Percentiles rank a stretch among this genome's conserved stretches.
Conservation (phyloP, 2,888 invertebrate species). For the Epicampocera succincta region DNA sequence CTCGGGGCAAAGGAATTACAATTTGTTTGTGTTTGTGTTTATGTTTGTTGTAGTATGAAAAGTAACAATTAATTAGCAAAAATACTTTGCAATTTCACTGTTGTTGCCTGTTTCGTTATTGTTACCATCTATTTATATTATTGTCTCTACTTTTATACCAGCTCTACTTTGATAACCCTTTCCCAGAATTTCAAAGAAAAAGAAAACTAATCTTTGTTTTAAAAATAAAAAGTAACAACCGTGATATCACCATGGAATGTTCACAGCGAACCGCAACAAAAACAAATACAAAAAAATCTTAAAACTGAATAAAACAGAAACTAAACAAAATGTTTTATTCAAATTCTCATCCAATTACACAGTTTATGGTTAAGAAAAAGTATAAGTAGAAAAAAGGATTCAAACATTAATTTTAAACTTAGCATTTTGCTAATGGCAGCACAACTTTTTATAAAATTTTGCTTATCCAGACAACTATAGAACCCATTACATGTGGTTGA, state of each 20-base stretch:
- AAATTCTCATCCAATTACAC: slow-evolving; percentile 24
- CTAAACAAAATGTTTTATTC: slow-evolving; percentile 10
- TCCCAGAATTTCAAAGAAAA: slow-evolving; percentile 14
- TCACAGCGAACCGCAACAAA: slow-evolving; percentile 1
- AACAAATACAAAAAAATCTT: not conserved
- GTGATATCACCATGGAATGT: slow-evolving; percentile 5
- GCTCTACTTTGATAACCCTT: slow-evolving; percentile 5
- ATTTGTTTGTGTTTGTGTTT: slow-evolving; percentile 27
- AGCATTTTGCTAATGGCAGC: too few relatives aligned
- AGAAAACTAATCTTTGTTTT: slow-evolving; percentile 12
- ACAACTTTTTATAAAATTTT: too few relatives aligned
- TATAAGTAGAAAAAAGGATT: not conserved
- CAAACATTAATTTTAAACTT: not conserved
- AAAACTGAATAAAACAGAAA: not conserved
- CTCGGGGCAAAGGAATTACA: not conserved
- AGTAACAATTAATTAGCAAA: slow-evolving; percentile 73
- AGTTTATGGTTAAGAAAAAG: slow-evolving; percentile 2
- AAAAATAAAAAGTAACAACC: slow-evolving; percentile 8
- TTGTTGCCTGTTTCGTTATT: slow-evolving; percentile 22
- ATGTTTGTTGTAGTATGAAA: slow-evolving; percentile 26
- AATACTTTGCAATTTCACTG: slow-evolving; percentile 68
- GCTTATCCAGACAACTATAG: too few relatives aligned
- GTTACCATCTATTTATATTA: slow-evolving; percentile 33
- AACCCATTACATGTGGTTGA: too few relatives aligned
- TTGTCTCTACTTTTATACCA: slow-evolving; percentile 46